Conservation (phyloP, 2,797 vertebrate species). For the Miichthys miiuy region DNA sequence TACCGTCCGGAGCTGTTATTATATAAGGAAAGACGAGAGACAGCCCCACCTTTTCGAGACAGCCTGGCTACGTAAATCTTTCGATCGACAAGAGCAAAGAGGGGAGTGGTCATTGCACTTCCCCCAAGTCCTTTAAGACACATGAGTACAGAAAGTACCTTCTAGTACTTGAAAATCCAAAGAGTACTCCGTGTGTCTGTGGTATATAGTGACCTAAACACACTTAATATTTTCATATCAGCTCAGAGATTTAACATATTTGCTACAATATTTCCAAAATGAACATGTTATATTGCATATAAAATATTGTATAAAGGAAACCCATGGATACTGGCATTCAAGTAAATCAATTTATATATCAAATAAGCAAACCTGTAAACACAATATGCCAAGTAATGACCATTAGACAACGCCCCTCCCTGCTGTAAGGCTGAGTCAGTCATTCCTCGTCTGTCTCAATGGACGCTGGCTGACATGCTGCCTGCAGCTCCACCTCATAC, state of each 20-base stretch:
- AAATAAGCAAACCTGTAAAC: conserved; percentile 5
- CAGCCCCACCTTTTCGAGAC: conserved; percentile 50
- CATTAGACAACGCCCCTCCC: conserved; percentile 32
- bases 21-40: rapidly evolving
- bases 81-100: neutral
- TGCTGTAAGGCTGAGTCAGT: conserved; percentile 46
- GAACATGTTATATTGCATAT: neutral
- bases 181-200: neutral
- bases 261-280: neutral
- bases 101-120: conserved; percentile 61
- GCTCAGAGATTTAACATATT: neutral
- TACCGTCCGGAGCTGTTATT: conserved; percentile 4
- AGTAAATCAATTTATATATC: conserved; percentile 11
- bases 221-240: neutral
- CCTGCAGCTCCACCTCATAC: conserved; percentile 85
- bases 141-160: conserved; percentile 26
- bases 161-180: neutral
- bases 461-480: conserved; percentile 47
- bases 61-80: rapidly evolving
- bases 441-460: conserved; percentile 72
- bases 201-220: neutral
- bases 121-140: conserved; percentile 40
- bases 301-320: neutral
- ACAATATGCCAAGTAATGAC: neutral
- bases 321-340: neutral